phyloP scores from a whole-genome alignment of 2,113 vertebrate genomes.

The Peucedramus taeniatus region DNA sequence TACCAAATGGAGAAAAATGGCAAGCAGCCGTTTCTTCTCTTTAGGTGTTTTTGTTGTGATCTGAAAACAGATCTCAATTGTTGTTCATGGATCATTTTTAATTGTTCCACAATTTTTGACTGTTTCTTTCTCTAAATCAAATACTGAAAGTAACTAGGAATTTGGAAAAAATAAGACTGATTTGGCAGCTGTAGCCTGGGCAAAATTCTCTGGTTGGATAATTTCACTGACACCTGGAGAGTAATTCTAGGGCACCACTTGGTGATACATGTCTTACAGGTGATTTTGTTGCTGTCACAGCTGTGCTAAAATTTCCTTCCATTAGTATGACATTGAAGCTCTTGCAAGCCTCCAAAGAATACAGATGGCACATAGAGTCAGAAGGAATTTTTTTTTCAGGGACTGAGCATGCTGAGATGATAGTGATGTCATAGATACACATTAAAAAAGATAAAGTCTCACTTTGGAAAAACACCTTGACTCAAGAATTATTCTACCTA shows the following conservation, averaged over 20 bases:
- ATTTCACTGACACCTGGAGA: neutral
- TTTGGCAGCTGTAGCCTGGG: neutral
- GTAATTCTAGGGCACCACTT: neutral
- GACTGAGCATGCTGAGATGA: neutral
- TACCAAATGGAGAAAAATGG: neutral
- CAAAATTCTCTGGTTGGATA: neutral
- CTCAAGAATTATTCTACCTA: neutral
- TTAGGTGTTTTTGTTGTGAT: neutral
- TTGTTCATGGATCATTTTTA: neutral
- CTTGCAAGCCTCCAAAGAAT: neutral
- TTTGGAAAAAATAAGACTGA: neutral
- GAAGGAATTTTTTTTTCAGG: neutral
- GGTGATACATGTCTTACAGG: neutral
- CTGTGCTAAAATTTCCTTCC: neutral
- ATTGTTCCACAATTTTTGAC: neutral
- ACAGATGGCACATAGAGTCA: neutral
- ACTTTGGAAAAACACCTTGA: neutral
- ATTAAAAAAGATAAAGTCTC: neutral
- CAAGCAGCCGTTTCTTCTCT: neutral
- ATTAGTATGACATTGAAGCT: neutral
- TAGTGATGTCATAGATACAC: neutral
- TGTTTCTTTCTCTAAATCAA: neutral
- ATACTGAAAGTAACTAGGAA: neutral
- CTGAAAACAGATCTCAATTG: neutral
- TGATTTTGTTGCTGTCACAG: neutral